Evolutionary conservation across 2,113 vertebrate genomes (phyloP), one percentile per base, ranked within the genome.

Genomic region (Trogon melanurus): DNA sequence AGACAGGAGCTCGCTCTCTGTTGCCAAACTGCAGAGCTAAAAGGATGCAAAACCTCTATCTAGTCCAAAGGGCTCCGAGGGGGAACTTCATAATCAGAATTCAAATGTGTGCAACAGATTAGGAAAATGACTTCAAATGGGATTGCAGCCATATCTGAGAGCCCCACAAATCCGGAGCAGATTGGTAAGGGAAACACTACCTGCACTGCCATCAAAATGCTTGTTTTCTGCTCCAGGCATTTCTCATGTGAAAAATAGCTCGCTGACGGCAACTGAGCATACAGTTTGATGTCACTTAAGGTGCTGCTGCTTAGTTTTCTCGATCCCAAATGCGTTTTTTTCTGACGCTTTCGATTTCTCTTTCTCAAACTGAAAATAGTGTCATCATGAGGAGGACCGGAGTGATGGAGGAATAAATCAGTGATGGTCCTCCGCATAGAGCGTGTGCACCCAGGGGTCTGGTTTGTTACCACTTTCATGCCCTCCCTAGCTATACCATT

Each of bases 21-120:
- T 91, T 95, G 93, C 95, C 96, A 96, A 91, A 58, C 45, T 83
- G 94, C 95, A 97, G 93, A 96, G 94, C 93, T 44, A 30, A 97
- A 96, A 97, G 96, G 94, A 97, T 98, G 94, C 54, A 85, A 96
- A 86, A 96, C 65, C 78, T 85, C 44, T 90, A 51, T 61, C 89
- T 95, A 89, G 86, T 95, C 79, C 41, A 11, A 72, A 89, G 73
- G 72, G 70, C 94, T 95, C 57, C 58, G 79, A 41, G 29, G 72
- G 66, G 85, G 45, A 72, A 82, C 95, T 95, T 96, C 87, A 60
- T 85, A 91, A 95, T 95, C 79, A 95, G 69, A 94, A 88, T 75
- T 90, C 72, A 96, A 91, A 91, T 95, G 66, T 41, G 58, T 65
- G 65, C 45, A n/a, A 58, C 22, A 76, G 93, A 89, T 95, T 74